Base-by-base conservation (phyloP, 53 echinoderm and acorn worm species). In the Actinopyga echinites region DNA sequence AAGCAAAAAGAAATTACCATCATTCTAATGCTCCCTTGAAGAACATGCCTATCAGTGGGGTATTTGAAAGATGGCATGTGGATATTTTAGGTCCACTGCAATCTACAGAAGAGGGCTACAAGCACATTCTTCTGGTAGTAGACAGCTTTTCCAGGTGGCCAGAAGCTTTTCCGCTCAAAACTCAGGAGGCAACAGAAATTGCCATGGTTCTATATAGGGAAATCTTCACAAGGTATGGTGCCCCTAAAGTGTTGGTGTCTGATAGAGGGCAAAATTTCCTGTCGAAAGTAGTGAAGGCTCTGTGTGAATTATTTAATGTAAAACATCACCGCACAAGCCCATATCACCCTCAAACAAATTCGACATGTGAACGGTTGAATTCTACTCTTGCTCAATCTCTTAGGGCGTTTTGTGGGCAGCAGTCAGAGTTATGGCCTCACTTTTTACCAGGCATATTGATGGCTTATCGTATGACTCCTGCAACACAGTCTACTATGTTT, bases 261-360 rank as follows among this genome's bases (percentile, higher is more conserved):
- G 88, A 88, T 26, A 77, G 87, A 82, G 88, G 88, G 1, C 74
- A 83, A 0, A 66, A 77, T 30, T 88, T 88, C 36, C 24, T 83
- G 13, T 83, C 83, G 8, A 75, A 85, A 32, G 34, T 83, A 1
- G 67, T 89, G 30, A 52, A 69, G 54, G 71, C 84, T 31, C 35
- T 89, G 45, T 89, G 89, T 84, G 73, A 79, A 37, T 75, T 79
- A 31, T 89, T 89, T 64, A 68, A 69, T 56, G 79, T 89, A 6
- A 69, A 64, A 43, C 83, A 64, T 35, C 64, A 83, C 36, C 77
- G 56, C 43, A 88, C 88, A 26, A 88, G 88, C 31, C 42, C 74
- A 20, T 83, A 75, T 35, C 83, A 83, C 49, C 88, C 65, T 23
- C 75, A 75, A 61, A 88, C 88, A 24, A 88, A 88, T 78, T 73